These are phyloP conservation scores for Ommatoiulus sabulosus DNA, from an alignment of 2,888 invertebrate species.

Conservation along the genomic window DNA sequence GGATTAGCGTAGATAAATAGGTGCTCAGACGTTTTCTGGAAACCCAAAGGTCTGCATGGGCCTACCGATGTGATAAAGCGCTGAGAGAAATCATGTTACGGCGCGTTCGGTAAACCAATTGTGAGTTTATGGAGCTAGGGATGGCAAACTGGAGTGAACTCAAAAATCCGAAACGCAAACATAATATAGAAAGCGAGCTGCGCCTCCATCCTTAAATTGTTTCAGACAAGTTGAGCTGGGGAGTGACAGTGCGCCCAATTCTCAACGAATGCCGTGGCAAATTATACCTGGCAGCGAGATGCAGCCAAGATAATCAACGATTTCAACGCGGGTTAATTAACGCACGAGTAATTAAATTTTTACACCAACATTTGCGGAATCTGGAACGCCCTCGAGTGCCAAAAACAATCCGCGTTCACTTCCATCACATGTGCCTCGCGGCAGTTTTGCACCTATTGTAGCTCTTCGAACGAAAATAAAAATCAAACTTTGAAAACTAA, in stretches of 20 bases:
- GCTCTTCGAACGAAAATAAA: no score
- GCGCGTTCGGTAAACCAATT: not conserved
- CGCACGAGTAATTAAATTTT: not conserved
- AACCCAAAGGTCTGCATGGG: not conserved
- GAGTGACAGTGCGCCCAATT: constrained; percentile 11
- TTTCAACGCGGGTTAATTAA: constrained; percentile 1
- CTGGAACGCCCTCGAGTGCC: not conserved
- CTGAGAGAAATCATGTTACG: not conserved
- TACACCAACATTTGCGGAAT: not conserved
- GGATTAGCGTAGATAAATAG: constrained; percentile 6
- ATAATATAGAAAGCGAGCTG: not conserved
- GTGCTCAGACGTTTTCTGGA: not conserved
- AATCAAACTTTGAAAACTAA: no score
- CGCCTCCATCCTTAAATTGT: not conserved
- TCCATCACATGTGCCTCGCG: not conserved
- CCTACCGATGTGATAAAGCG: not conserved
- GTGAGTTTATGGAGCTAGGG: not conserved
- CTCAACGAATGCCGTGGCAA: not conserved
- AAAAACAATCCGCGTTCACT: not conserved
- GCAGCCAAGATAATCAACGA: not conserved
- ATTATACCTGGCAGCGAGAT: constrained; percentile 35
- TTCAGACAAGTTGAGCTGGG: constrained; percentile 20
- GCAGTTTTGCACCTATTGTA: no score
- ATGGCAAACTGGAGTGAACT: not conserved
- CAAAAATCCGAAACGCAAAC: constrained; percentile 31